These are phyloP conservation scores for Phrynocephalus forsythii DNA, from an alignment of 2,797 vertebrate species.

Conservation along the genomic window DNA sequence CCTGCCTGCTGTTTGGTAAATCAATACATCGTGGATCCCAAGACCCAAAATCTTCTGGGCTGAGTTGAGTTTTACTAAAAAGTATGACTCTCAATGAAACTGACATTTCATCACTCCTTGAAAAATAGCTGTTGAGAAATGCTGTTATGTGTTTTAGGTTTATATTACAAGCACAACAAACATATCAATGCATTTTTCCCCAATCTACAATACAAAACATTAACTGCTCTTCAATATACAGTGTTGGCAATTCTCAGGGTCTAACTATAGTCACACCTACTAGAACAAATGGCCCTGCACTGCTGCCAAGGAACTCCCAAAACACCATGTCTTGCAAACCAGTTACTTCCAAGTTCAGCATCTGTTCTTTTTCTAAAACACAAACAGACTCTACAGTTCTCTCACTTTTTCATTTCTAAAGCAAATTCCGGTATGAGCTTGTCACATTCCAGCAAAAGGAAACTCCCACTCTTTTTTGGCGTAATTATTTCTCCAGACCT, in stretches of 20 bases:
- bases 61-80: constrained; percentile 48
- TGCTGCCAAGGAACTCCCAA: constrained; percentile 68
- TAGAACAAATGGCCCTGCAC: constrained; percentile 2
- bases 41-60: constrained; percentile 48
- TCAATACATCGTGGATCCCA: constrained; percentile 49
- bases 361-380: constrained; percentile 69
- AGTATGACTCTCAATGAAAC: background rate
- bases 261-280: constrained; percentile 66
- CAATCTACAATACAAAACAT: constrained; percentile 37
- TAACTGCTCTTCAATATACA: constrained; percentile 38
- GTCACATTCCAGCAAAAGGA: constrained; percentile 44
- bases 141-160: constrained; percentile 24
- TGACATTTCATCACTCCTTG: constrained; percentile 45
- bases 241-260: constrained; percentile 52
- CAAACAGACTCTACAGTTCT: constrained; percentile 65
- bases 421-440: constrained; percentile 63
- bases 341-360: constrained; percentile 69
- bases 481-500: background rate
- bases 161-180: constrained; percentile 43
- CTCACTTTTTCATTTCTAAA: constrained; percentile 68
- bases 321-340: constrained; percentile 64
- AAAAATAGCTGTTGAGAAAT: constrained; percentile 56
- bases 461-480: constrained; percentile 37
- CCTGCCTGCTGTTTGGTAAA: constrained; percentile 68
- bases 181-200: background rate